phyloP scores from a whole-genome alignment of 1,140 invertebrate species.

The Meloidogyne chitwoodi region DNA sequence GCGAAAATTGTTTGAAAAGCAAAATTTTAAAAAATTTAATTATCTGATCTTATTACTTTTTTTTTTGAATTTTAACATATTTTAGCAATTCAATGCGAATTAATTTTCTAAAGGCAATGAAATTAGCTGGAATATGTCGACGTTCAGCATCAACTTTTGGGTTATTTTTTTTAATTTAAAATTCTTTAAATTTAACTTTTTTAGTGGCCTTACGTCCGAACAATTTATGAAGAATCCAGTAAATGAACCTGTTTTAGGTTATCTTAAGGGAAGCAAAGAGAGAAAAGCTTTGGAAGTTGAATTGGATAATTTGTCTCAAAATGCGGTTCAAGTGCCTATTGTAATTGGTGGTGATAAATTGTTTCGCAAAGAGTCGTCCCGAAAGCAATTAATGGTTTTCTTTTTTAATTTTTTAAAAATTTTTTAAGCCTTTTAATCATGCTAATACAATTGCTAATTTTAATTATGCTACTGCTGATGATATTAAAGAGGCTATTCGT shows the following conservation, averaged over 20 bases:
- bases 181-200: neutral
- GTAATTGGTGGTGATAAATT: conserved; percentile 53
- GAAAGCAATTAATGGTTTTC: conserved; percentile 56
- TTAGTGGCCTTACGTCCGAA: conserved; percentile 54
- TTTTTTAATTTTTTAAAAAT: neutral
- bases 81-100: too few relatives aligned
- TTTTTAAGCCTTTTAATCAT: conserved; percentile 58
- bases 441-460: conserved; percentile 39
- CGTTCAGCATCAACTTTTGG: neutral
- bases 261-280: conserved; percentile 78
- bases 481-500: conserved; percentile 32
- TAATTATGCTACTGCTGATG: conserved; percentile 49
- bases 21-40: too few relatives aligned
- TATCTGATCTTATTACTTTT: too few relatives aligned
- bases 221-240: conserved; percentile 60
- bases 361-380: conserved; percentile 34
- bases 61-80: too few relatives aligned
- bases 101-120: neutral
- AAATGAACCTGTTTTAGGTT: conserved; percentile 66
- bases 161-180: neutral
- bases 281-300: conserved; percentile 72
- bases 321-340: conserved; percentile 45
- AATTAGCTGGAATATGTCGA: neutral
- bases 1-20: too few relatives aligned
- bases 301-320: conserved; percentile 65